Base-by-base conservation (phyloP, 2,797 vertebrate species). In the Poecile montanus region DNA sequence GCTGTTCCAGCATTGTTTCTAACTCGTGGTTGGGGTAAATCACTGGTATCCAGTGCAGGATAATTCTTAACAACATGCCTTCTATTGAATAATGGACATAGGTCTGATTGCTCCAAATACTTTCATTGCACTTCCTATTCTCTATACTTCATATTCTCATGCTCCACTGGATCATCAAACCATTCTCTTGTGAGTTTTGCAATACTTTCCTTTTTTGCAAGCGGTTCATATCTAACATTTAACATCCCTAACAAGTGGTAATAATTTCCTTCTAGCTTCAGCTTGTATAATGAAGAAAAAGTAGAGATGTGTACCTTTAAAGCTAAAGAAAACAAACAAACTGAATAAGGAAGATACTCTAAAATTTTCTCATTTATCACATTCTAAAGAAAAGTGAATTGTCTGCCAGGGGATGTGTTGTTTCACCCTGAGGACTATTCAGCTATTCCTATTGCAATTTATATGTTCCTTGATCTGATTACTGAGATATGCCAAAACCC, bases 391-490 rank as follows among this genome's bases (percentile, higher is more conserved):
- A 80, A 91, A 80, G 10, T 21, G 8, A 54, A 50, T 40, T 82
- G 32, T 84, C 84, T 93, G 34, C 12, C 23, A 53, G 62, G 18
- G 29, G 61, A 25, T 80, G 40, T 84, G 48, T 11, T 62, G 36
- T 93, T 94, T 42, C 80, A 48, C 32, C 26, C 71, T 63, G 54
- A 98, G 96, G 95, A 98, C 95, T 97, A 94, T 95, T 97, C 98
- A 98, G 96, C 97, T 73, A 47, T 80, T 98, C 11, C 13, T 71
- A 7, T 26, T 71, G 9, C 36, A 92, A 36, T 95, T 85, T 77
- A 42, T 57, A 9, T 12, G 25, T 85, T 82, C 16, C 23, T 88
- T 81, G 25, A 10, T 58, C 47, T 77, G 27, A 68, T 83, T 65
- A n/a, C 44, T 78, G 61, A 85, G 60, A 40, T 57, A 60, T 57